Evolutionary conservation across 2,888 invertebrate genomes (phyloP).

Genomic region (Marronus borbonicus): DNA sequence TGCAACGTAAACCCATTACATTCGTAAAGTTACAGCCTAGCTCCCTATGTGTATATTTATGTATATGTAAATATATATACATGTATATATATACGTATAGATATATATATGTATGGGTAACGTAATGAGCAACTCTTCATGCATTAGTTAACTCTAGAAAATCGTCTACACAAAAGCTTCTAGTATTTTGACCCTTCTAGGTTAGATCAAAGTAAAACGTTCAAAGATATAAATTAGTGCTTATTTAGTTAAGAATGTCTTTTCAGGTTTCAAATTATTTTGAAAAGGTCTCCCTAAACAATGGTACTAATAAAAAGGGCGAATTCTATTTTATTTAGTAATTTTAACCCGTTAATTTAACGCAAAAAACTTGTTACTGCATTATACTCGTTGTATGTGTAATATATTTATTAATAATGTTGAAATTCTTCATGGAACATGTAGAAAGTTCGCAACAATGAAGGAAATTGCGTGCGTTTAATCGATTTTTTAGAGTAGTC

Average conservation of each 20-base stretch:
- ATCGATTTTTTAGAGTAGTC: conserved; percentile 23
- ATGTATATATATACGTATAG: background rate
- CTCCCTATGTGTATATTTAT: background rate
- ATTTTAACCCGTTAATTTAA: too few species aligned
- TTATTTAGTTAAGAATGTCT: conserved; percentile 29
- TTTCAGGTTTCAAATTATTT: background rate
- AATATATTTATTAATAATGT: too few species aligned
- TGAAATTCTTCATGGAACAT: conserved; percentile 2
- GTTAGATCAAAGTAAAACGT: conserved; percentile 31
- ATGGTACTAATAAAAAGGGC: conserved; percentile 1
- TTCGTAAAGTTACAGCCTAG: background rate
- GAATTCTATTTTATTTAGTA: background rate
- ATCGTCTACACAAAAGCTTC: conserved; percentile 15
- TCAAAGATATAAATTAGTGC: conserved; percentile 29
- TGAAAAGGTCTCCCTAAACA: background rate
- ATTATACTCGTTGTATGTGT: too few species aligned
- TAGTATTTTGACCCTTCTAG: conserved; percentile 21
- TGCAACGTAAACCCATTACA: conserved; percentile 3
- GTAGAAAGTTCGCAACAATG: conserved; percentile 10
- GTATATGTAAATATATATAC: background rate
- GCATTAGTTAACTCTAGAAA: conserved; percentile 28
- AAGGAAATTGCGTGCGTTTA: conserved; percentile 24
- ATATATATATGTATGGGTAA: background rate
- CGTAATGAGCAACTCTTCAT: conserved; percentile 9
- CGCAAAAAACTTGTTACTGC: too few species aligned